Percentiles rank a stretch among this genome's conserved stretches.
Evolutionary conservation across 2,888 invertebrate species (phyloP).

Genomic region (Metellina segmentata): DNA sequence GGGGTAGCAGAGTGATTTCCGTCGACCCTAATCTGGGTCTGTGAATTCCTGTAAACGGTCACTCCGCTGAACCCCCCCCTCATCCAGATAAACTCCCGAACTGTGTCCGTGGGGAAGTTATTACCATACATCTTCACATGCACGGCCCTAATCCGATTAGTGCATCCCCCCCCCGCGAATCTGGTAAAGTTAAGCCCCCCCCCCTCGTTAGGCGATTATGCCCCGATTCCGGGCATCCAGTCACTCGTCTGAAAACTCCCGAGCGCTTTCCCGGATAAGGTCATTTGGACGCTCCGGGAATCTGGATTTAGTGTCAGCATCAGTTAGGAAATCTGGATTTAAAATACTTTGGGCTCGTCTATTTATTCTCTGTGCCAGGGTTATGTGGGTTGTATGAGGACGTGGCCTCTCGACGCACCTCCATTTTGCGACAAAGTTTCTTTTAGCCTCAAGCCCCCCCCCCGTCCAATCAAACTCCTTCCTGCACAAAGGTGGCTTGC

Average conservation of each 20-base stretch:
- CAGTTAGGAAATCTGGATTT: conserved; percentile 21
- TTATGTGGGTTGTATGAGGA: no score
- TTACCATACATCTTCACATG: conserved; percentile 27
- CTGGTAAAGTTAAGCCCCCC: not conserved
- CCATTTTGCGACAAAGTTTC: no score
- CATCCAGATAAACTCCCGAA: not conserved
- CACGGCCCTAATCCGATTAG: conserved; percentile 2
- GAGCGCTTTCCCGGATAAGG: not conserved
- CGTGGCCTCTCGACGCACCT: no score
- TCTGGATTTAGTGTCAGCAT: conserved; percentile 32
- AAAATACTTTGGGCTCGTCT: not conserved
- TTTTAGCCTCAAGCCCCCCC: no score
- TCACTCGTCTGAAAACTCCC: conserved; percentile 16
- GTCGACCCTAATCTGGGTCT: no score
- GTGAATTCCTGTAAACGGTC: no score
- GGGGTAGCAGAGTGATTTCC: not conserved
- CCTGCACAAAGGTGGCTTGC: no score
- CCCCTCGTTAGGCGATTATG: conserved; percentile 20
- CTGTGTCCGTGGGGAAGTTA: not conserved
- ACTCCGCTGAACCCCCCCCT: no score
- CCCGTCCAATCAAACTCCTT: no score
- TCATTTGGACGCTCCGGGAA: not conserved
- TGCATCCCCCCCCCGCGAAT: not conserved
- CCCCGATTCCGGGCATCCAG: not conserved
- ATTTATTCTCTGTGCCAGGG: no score